Percentiles rank a stretch among this genome's conserved stretches.
phyloP scores from a whole-genome alignment of 2,797 vertebrate species.

The Antennarius maculatus region DNA sequence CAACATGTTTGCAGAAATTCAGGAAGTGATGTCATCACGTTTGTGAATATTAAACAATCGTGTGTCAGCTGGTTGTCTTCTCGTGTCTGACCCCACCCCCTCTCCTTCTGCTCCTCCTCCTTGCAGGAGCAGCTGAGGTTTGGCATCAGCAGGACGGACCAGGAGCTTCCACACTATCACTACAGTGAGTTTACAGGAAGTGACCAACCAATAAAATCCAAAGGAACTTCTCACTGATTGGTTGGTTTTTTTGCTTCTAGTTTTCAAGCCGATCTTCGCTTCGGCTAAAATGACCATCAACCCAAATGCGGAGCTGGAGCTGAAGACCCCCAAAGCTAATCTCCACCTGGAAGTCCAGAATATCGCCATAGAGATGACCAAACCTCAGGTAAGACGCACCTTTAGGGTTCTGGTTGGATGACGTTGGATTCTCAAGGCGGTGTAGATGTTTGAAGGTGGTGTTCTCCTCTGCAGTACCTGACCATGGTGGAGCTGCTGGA shows the following conservation, averaged over 20 bases:
- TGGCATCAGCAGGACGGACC: constrained; percentile 76
- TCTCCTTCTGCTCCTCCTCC: not conserved
- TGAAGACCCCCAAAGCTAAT: constrained; percentile 87
- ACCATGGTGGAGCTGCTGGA: constrained; percentile 93
- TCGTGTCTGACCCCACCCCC: no score
- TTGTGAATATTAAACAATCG: no score
- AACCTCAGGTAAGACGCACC: constrained; percentile 84
- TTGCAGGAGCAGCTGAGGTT: constrained; percentile 70
- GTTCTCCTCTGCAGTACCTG: constrained; percentile 82
- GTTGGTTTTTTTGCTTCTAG: constrained; percentile 63
- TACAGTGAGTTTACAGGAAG: constrained; percentile 72
- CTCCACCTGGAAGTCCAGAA: constrained; percentile 93
- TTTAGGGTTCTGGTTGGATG: not conserved
- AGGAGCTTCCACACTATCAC: constrained; percentile 72
- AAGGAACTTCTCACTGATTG: not conserved
- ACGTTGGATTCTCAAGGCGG: no score
- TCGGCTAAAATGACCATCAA: constrained; percentile 93
- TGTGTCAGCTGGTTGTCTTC: no score
- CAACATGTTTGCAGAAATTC: no score
- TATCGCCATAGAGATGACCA: constrained; percentile 92
- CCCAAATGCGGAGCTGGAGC: constrained; percentile 87
- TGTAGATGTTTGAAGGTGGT: not conserved
- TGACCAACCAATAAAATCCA: no score
- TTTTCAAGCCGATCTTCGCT: constrained; percentile 94
- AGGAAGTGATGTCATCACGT: no score